Evolutionary conservation across 2,113 vertebrate genomes (phyloP).

Genomic region (Lamprotornis superbus): DNA sequence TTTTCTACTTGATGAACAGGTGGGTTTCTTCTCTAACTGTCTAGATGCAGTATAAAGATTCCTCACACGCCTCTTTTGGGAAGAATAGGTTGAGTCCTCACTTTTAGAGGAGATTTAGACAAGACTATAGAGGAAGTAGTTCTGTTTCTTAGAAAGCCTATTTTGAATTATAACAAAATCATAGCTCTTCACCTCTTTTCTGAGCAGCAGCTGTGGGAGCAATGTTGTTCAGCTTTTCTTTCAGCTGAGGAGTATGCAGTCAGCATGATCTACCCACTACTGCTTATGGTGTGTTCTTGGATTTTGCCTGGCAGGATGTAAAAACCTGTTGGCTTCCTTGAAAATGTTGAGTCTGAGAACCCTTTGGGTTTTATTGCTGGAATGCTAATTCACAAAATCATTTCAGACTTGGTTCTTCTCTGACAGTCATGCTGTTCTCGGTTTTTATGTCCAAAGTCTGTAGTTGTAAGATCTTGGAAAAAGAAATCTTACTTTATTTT

Average conservation of each 20-base stretch:
- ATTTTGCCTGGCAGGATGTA: not conserved
- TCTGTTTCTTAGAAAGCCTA: not conserved
- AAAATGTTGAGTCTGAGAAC: not conserved
- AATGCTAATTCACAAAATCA: not conserved
- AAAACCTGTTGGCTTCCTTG: not conserved
- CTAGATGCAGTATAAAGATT: not conserved
- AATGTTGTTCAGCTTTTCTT: not conserved
- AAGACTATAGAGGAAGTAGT: not conserved
- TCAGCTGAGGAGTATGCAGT: not conserved
- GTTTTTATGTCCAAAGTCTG: not conserved
- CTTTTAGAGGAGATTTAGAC: not conserved
- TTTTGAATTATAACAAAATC: not conserved
- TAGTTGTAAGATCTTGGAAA: not conserved
- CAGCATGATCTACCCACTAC: not conserved
- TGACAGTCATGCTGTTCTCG: not conserved
- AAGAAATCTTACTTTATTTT: constrained; percentile 36
- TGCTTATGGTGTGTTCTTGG: not conserved
- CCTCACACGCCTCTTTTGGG: not conserved
- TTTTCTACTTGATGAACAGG: not conserved
- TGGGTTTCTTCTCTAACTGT: not conserved
- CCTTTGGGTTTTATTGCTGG: not conserved
- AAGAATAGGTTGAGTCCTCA: not conserved
- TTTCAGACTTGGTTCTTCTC: not conserved
- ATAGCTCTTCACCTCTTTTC: not conserved
- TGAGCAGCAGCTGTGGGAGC: not conserved